Conservation (phyloP, 2,888 invertebrate species). For the Hecatera dysodea region DNA sequence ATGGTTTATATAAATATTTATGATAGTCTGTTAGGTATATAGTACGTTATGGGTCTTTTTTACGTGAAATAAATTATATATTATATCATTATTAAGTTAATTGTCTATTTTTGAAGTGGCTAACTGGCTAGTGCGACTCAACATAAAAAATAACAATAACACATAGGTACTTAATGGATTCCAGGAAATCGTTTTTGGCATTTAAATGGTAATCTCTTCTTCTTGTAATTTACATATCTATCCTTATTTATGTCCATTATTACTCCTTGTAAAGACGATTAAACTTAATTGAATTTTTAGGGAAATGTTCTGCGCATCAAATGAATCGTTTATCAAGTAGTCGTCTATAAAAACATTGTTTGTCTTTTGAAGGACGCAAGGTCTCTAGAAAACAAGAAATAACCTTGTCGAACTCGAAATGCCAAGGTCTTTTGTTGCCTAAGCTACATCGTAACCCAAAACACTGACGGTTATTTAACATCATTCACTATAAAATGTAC, state of each 20-base stretch:
- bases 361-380: no score
- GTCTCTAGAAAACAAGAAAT: not conserved
- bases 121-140: no score
- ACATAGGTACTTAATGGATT: not conserved
- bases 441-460: no score
- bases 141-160: not conserved
- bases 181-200: slow-evolving; percentile 10
- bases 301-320: not conserved
- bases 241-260: slow-evolving; percentile 8
- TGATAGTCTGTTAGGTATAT: no score
- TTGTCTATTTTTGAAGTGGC: no score
- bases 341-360: not conserved
- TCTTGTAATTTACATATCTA: slow-evolving; percentile 6
- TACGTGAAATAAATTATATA: no score
- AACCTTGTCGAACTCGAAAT: not conserved
- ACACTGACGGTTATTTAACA: no score
- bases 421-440: not conserved
- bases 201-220: slow-evolving; percentile 26
- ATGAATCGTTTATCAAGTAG: not conserved
- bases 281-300: not conserved
- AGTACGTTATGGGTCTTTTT: no score
- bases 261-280: not conserved
- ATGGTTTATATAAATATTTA: no score
- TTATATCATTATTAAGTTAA: no score
- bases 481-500: not conserved